Evolutionary conservation across 30 jellyfish, hydroid and myxozoan species (phyloP).

Genomic region (Cassiopea andromeda): DNA sequence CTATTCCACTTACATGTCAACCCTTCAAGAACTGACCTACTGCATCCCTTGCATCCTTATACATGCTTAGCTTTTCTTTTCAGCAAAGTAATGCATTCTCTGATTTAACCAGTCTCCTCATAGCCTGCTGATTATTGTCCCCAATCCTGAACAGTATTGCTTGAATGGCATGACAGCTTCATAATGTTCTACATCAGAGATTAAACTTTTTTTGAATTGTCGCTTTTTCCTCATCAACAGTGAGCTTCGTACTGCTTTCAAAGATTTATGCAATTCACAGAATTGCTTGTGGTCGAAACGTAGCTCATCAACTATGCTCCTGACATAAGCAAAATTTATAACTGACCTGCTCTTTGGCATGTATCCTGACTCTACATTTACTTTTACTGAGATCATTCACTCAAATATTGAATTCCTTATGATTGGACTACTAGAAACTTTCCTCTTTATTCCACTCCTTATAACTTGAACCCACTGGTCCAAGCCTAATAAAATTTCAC

Average conservation of each 20-base stretch:
- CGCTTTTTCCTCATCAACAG: background rate
- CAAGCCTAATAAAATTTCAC: background rate
- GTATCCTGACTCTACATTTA: background rate
- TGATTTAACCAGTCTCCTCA: background rate
- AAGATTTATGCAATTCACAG: background rate
- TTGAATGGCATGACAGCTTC: constrained; percentile 53
- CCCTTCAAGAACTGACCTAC: background rate
- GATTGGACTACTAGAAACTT: background rate
- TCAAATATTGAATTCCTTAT: background rate
- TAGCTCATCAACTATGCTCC: background rate
- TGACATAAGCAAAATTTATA: background rate
- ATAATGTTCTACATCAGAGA: constrained; percentile 28
- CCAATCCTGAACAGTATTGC: constrained; percentile 9
- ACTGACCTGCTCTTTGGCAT: background rate
- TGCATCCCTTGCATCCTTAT: background rate
- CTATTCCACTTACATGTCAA: background rate
- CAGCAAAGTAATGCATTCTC: background rate
- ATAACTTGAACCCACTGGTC: background rate
- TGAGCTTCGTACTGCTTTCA: background rate
- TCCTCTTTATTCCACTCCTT: background rate
- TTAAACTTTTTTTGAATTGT: constrained; percentile 2
- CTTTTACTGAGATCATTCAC: background rate
- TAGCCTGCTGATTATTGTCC: constrained; percentile 1
- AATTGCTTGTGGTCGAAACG: background rate
- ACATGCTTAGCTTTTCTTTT: background rate